Evolutionary conservation across 1,140 invertebrate species (phyloP).

Genomic region (Trichonephila clavipes): DNA sequence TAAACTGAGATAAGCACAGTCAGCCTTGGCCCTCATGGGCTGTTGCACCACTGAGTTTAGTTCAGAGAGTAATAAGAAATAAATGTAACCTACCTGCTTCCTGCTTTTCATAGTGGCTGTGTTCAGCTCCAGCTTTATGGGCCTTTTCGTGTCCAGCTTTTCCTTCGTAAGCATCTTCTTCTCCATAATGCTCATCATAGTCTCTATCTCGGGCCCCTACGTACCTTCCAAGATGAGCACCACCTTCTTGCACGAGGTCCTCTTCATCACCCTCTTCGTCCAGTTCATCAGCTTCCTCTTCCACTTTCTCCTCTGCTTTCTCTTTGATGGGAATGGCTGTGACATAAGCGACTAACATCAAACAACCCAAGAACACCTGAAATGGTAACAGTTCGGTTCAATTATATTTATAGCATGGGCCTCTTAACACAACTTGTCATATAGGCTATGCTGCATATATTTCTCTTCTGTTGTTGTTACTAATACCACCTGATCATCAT

Average conservation of each 20-base stretch:
- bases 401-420: no score
- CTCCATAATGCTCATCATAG: conserved; percentile 50
- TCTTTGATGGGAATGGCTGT: conserved; percentile 28
- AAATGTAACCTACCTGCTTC: conserved; percentile 44
- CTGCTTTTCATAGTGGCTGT: conserved; percentile 47
- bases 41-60: no score
- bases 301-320: conserved; percentile 26
- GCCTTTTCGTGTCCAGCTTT: conserved; percentile 67
- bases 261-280: conserved; percentile 33
- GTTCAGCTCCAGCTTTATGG: conserved; percentile 47
- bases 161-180: conserved; percentile 66
- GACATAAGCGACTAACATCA: conserved; percentile 6
- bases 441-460: no score
- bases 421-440: no score
- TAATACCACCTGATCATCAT: no score
- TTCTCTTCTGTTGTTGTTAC: no score
- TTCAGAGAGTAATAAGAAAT: no score
- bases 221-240: conserved; percentile 49
- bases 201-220: conserved; percentile 42
- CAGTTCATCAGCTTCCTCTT: not conserved
- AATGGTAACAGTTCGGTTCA: not conserved
- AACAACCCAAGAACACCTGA: conserved; percentile 3
- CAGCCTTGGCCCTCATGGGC: no score
- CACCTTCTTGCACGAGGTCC: conserved; percentile 60
- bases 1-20: no score